Conservation (phyloP, 2,797 vertebrate species). For the Schizothorax lantsangensis region DNA sequence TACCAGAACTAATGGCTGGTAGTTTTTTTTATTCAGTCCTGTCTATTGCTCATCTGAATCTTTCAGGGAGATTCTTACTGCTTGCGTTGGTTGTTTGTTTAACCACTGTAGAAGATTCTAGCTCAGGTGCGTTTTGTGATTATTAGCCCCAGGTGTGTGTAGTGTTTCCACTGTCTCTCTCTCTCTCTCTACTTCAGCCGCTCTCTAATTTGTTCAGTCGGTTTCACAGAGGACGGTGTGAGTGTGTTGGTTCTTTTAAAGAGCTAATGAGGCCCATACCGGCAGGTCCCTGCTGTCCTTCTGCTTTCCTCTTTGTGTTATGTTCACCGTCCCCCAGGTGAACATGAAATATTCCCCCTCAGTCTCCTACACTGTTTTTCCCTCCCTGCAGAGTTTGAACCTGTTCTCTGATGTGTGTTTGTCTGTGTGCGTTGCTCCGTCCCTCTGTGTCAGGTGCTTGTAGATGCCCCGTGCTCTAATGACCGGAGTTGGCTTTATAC, state of each 20-base stretch:
- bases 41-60: not conserved
- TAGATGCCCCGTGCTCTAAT: constrained; percentile 96
- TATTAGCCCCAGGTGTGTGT: constrained; percentile 54
- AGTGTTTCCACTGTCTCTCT: constrained; percentile 19
- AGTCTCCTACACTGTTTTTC: constrained; percentile 35
- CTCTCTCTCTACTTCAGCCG: constrained; percentile 20
- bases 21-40: not conserved
- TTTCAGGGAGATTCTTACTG: constrained; percentile 7
- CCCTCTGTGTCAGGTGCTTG: constrained; percentile 81
- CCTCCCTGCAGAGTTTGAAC: constrained; percentile 44
- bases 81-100: constrained; percentile 39
- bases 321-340: constrained; percentile 46
- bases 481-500: constrained; percentile 95
- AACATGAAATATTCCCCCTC: constrained; percentile 50
- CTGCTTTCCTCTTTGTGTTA: constrained; percentile 40
- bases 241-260: constrained; percentile 48
- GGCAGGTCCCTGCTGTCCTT: constrained; percentile 40
- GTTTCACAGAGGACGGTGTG: constrained; percentile 31
- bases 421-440: constrained; percentile 42
- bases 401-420: constrained; percentile 35
- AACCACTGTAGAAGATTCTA: constrained; percentile 45
- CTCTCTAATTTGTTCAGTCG: constrained; percentile 31
- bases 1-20: not conserved
- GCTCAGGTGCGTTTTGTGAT: constrained; percentile 55
- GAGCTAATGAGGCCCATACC: constrained; percentile 24